A percentile compares a stretch with the other conserved stretches of the same genome.
phyloP scores from a whole-genome alignment of 2,797 vertebrate genomes.

The Etheostoma nigrum region DNA sequence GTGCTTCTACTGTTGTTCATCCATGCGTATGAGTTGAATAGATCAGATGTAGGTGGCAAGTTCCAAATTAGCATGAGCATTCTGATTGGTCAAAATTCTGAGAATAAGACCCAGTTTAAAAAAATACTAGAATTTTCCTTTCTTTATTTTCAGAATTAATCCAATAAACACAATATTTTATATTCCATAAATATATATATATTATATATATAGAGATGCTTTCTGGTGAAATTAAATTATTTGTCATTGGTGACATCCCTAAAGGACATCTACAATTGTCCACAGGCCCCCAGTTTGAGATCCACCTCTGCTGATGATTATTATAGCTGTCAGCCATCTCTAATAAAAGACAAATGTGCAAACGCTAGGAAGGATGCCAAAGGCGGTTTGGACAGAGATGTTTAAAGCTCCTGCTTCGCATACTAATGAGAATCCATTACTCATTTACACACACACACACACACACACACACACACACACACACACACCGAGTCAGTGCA shows the following conservation, averaged over 20 bases:
- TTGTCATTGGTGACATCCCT: slow-evolving; percentile 4
- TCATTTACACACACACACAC: slow-evolving; percentile 53
- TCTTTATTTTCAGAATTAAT: no score
- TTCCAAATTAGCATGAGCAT: no score
- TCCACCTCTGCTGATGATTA: slow-evolving; percentile 41
- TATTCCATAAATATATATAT: not conserved
- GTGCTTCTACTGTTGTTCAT: no score
- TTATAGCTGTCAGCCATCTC: slow-evolving; percentile 56
- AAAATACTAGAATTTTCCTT: no score
- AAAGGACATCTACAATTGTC: slow-evolving; percentile 4
- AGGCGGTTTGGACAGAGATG: slow-evolving; percentile 79
- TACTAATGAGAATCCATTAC: slow-evolving; percentile 83
- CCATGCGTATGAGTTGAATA: no score
- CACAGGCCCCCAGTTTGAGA: slow-evolving; percentile 30
- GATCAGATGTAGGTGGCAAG: no score
- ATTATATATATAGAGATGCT: not conserved
- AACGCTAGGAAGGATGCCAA: slow-evolving; percentile 71
- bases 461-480: slow-evolving; percentile 33
- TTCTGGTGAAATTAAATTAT: slow-evolving; percentile 17
- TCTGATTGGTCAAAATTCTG: no score
- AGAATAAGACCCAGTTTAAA: no score
- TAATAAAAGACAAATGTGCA: slow-evolving; percentile 65
- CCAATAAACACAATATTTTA: not conserved
- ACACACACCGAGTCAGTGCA: slow-evolving; percentile 73
- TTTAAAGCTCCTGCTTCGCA: slow-evolving; percentile 77